These are phyloP conservation scores for Macrochelys suwanniensis DNA, from an alignment of 2,797 vertebrate species.

Conservation along the genomic window DNA sequence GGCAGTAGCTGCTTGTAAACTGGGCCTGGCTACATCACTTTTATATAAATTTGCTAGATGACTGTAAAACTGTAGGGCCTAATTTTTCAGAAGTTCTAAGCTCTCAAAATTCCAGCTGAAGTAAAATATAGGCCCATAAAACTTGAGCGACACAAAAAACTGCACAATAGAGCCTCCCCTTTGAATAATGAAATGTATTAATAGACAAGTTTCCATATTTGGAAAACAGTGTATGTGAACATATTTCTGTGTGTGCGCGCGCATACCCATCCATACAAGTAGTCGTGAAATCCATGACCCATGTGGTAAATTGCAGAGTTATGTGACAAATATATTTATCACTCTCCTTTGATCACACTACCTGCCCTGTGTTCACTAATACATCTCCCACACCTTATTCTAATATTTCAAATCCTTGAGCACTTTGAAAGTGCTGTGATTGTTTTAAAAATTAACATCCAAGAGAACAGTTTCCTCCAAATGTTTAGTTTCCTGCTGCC, in stretches of 20 bases:
- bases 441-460: neutral
- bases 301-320: neutral
- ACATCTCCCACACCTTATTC: neutral
- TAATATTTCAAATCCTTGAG: neutral
- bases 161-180: neutral
- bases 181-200: accelerated
- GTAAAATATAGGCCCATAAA: neutral
- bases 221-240: neutral
- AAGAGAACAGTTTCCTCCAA: neutral
- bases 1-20: neutral
- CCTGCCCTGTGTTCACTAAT: neutral
- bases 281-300: neutral
- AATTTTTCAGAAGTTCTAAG: neutral
- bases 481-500: neutral
- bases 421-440: neutral
- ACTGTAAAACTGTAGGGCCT: slow-evolving; percentile 6
- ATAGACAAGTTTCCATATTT: neutral
- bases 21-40: neutral
- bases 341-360: neutral
- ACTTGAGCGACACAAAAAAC: neutral
- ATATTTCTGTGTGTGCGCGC: accelerated
- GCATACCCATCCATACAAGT: neutral
- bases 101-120: neutral
- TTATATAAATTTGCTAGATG: neutral
- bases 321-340: neutral